Evolutionary conservation across 1,140 invertebrate species (phyloP), one percentile per base, ranked within the genome.

Genomic region (Drosophila tristis): DNA sequence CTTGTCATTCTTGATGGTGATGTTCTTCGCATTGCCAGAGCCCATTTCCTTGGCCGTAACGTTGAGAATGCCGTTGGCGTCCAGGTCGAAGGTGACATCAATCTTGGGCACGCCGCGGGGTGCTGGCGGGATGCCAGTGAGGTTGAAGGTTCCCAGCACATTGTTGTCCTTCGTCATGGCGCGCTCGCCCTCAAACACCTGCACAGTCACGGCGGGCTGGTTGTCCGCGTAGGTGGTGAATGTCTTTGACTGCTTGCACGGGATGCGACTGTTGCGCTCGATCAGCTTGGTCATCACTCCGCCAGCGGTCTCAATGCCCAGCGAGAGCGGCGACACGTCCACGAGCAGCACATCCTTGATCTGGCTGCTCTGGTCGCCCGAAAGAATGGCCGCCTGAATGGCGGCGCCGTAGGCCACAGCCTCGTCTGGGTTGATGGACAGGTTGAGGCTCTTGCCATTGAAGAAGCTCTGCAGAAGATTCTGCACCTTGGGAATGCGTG

Each of bases 1-100:
- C 84, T 97, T 96, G 90, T 97, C 96, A 82, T 97, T 97, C 20
- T 95, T 96, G 68, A 97, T 97, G 9, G 95, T 96, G 75, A 97
- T 97, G 81, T 97, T 96, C 93, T 94, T 51, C 91, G 93, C 35
- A 93, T 92, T 93, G 2, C 93, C 93, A 0, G 93, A 93, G 31
- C 92, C 92, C 59, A 91, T 92, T 68, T 94, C 94, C 54, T 93
- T 93, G 7, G 94, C 94, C 0, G 94, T 93, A 5, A 96, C 96
- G 78, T 94, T 95, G 25, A 94, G 64, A 57, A 94, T 94, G 43
- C 94, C 94, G 74, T 94, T 94, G 5, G 94, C 94, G 73, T 94
- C 94, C 50, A 94, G 68, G 75, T 94, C 93, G 76, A 94, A 95
- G 15, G 92, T 93, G 39, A 95, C 94, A 74, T 95, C 93, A 64